Evolutionary conservation across 2,888 invertebrate species (phyloP).

Genomic region (Diloba caeruleocephala): DNA sequence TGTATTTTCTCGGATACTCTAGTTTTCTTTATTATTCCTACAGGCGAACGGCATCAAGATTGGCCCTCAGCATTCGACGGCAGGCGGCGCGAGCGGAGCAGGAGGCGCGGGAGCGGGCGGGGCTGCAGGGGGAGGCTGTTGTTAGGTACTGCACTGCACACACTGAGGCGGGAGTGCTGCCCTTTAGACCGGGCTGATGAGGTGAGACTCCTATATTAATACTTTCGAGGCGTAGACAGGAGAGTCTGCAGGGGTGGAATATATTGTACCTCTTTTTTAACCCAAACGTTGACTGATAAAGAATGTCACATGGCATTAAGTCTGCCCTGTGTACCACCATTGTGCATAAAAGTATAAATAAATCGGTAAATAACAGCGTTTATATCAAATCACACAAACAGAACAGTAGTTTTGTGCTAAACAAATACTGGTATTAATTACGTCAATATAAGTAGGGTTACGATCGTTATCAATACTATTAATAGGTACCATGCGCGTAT

Average conservation of each 20-base stretch:
- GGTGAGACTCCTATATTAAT: constrained; percentile 34
- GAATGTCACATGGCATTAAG: too few relatives aligned
- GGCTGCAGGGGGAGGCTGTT: constrained; percentile 97
- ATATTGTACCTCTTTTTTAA: too few relatives aligned
- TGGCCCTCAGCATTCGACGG: constrained; percentile 99
- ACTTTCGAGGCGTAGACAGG: too few relatives aligned
- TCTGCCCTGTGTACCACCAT: too few relatives aligned
- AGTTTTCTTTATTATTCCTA: not conserved
- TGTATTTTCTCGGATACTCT: not conserved
- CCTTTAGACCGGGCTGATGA: constrained; percentile 43
- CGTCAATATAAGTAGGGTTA: not conserved
- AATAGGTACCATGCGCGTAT: too few relatives aligned
- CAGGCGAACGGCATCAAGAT: constrained; percentile 99
- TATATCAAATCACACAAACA: too few relatives aligned
- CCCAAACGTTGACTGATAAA: too few relatives aligned
- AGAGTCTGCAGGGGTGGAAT: too few relatives aligned
- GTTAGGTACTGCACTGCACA: constrained; percentile 91
- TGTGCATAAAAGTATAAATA: too few relatives aligned
- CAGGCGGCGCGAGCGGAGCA: constrained; percentile 94
- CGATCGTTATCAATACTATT: constrained; percentile 12
- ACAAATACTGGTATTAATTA: too few relatives aligned
- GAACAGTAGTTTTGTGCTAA: too few relatives aligned
- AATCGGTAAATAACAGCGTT: too few relatives aligned
- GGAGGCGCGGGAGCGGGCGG: constrained; percentile 94
- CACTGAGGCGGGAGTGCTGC: constrained; percentile 71